Base-by-base conservation (phyloP, 2,888 invertebrate species). In the Thereva nobilitata region DNA sequence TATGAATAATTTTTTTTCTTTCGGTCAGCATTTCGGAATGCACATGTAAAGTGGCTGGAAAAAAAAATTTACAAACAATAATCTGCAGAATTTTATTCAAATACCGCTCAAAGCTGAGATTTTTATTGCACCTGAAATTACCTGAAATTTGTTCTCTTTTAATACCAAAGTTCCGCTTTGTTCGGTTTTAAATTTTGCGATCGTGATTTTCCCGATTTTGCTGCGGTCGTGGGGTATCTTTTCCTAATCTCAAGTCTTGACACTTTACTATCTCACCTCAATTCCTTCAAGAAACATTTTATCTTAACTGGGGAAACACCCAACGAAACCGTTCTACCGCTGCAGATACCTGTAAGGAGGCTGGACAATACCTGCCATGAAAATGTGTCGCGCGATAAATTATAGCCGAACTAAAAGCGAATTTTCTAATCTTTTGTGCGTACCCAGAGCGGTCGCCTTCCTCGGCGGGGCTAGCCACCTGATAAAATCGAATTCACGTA, bases 401-500 rank as follows among this genome's bases (percentile, higher is more conserved):
- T 61, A 50, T 41, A 34, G 37, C 40, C n/a, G 40, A 53, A 38
- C 23, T 23, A 23, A 23, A 23, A 23, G 23, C 23, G 23, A 23
- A 23, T 23, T 53, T 53, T 53, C 38, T 53, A 53, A 53, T 53
- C 38, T 37, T 53, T 53, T 53, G 53, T 53, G 53, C 53, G 53
- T 53, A 53, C 40, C 7, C 10, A 23, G 40, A 6, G 4, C 6
- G 42, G 52, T 37, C 44, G 12, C 34, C 50, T 35, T 50, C 45
- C 12, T 47, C 40, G 35, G 23, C 50, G 50, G 50, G 41, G 23
- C 50, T 41, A 61, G 47, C 42, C 66, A 66, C 66, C 50, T 68
- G 68, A 66, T 68, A 66, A 66, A 68, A 66, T 63, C 63, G 63
- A 68, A 68, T 63, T 68, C 50, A 42, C 56, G 34, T 55, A 66